Conservation (phyloP, 1,140 invertebrate species). For the Microplitis mediator region DNA sequence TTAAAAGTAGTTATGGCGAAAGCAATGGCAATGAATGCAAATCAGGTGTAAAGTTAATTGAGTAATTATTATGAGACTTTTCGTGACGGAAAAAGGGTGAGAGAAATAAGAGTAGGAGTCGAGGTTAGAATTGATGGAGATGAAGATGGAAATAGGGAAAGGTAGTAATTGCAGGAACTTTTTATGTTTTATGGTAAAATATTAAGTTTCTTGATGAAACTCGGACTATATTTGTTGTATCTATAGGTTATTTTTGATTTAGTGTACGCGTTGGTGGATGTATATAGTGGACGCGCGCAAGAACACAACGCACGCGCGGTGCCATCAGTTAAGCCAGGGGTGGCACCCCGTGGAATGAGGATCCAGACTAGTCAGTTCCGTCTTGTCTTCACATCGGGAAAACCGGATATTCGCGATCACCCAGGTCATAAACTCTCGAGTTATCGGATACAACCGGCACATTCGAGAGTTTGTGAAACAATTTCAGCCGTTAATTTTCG, state of each 20-base stretch:
- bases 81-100: no score
- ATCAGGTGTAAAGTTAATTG: no score
- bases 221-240: neutral
- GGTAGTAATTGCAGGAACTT: neutral
- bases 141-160: no score
- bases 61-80: no score
- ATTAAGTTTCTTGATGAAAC: neutral
- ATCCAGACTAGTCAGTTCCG: conserved; percentile 46
- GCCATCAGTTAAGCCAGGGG: conserved; percentile 31
- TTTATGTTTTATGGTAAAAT: neutral
- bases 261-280: conserved; percentile 9
- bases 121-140: no score
- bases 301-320: conserved; percentile 51
- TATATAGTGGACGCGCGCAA: conserved; percentile 40
- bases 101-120: no score
- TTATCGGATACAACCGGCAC: neutral
- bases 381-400: conserved; percentile 42
- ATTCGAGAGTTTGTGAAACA: no score
- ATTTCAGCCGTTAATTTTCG: no score
- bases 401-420: conserved; percentile 38
- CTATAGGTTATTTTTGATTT: neutral
- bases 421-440: conserved; percentile 41
- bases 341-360: conserved; percentile 41
- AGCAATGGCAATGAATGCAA: no score
- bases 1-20: no score